Base-by-base conservation (phyloP, 2,888 invertebrate species). In the Eupeodes luniger region DNA sequence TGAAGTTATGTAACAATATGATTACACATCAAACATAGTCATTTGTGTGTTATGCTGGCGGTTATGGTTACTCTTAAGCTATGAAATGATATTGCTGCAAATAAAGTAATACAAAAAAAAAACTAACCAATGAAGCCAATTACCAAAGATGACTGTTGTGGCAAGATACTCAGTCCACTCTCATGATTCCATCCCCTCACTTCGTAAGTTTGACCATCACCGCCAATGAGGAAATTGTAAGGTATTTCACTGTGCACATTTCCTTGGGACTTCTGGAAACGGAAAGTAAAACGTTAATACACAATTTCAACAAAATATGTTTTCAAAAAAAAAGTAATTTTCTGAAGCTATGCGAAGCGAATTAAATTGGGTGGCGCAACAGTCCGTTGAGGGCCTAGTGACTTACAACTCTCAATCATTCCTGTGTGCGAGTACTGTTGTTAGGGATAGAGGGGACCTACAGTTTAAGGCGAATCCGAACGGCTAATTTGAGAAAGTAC, bases 141-240 rank as follows among this genome's bases (percentile, higher is more conserved):
- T 12, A 94, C 92, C 64, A 94, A 88, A 9, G 93, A 91, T 36
- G 89, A 87, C 6, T 87, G 80, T 59, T 91, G 91, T 4, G 91
- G 91, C 16, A 92, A 72, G 0, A 87, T 57, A 40, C 79, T 91
- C 59, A 93, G 90, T 4, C 92, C 91, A 49, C 94, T 94, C 16
- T 91, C 91, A 81, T 91, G 91, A 1, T 91, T 91, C 94, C 95
- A 95, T 0, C 95, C 95, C 0, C 94, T 92, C 3, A 91, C 93
- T 90, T 94, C 94, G 82, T 94, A 95, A 0, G 93, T 93, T 89
- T 93, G 92, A 0, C 95, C 94, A 87, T 94, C 93, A 1, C 94
- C 93, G 0, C 94, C 94, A 70, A 95, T 92, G 69, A 95, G 90
- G 83, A 95, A 95, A 90, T 94, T 95, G 89, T 94, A 95, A 0